Conservation (phyloP, 2,113 vertebrate genomes). For the Excalfactoria chinensis region DNA sequence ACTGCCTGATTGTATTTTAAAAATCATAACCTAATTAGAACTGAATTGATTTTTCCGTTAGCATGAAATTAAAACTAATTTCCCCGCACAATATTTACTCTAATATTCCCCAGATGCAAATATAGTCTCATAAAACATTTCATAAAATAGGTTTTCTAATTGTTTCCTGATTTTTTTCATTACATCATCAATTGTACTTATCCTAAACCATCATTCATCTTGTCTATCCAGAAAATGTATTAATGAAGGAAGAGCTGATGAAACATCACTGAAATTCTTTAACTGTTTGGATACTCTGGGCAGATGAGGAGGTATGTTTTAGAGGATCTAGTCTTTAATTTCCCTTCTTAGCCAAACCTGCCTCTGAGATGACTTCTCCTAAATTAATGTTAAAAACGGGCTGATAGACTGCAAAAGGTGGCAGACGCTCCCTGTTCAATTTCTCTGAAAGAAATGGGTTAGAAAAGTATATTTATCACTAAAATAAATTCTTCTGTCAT, state of each 20-base stretch:
- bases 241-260: conserved; percentile 4
- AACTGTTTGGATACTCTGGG: neutral
- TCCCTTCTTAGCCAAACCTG: conserved; percentile 41
- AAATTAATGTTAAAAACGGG: conserved; percentile 62
- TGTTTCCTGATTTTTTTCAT: conserved; percentile 74
- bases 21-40: conserved; percentile 79
- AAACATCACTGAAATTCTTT: conserved; percentile 43
- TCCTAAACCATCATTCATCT: conserved; percentile 43
- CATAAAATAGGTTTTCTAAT: conserved; percentile 70
- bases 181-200: conserved; percentile 68
- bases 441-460: conserved; percentile 54
- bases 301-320: conserved; percentile 41
- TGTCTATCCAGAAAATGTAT: conserved; percentile 27
- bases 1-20: conserved; percentile 76
- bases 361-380: conserved; percentile 51
- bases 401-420: conserved; percentile 62
- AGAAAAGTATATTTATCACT: conserved; percentile 46
- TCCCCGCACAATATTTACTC: conserved; percentile 74
- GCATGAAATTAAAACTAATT: conserved; percentile 79
- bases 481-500: conserved; percentile 69
- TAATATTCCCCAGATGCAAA: conserved; percentile 78
- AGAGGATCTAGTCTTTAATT: conserved; percentile 42
- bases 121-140: conserved; percentile 72
- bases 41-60: conserved; percentile 76
- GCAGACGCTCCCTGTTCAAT: conserved; percentile 48